Percentiles rank a stretch among this genome's conserved stretches.
phyloP scores from a whole-genome alignment of 2,113 vertebrate species.

The Galeopterus variegatus region DNA sequence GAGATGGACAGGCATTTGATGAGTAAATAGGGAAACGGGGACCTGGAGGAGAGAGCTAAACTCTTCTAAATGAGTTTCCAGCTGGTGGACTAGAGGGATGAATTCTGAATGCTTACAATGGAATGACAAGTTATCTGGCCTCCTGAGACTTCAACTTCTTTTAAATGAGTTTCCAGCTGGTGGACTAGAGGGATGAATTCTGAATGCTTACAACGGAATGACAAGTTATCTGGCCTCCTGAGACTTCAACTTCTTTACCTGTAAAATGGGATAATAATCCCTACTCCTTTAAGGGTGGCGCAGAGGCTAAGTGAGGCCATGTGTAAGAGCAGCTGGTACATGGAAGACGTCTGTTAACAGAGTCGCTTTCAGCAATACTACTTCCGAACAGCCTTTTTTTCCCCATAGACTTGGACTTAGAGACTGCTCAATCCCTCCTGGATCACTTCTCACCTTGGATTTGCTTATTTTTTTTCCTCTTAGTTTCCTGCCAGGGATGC shows the following conservation, averaged over 20 bases:
- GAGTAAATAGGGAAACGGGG: background rate
- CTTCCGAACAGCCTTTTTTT: background rate
- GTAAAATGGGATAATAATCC: background rate
- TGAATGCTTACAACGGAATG: background rate
- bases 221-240: background rate
- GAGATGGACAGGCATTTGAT: background rate
- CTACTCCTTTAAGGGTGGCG: background rate
- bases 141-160: background rate
- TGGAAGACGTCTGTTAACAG: background rate
- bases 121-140: background rate
- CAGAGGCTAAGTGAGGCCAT: background rate
- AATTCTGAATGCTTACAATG: background rate
- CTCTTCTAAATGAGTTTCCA: background rate
- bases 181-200: background rate
- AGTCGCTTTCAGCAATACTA: fast-evolving
- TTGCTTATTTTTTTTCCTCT: background rate
- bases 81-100: background rate
- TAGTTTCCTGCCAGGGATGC: background rate
- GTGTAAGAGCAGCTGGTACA: fast-evolving
- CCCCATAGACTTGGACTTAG: background rate
- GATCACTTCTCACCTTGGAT: background rate
- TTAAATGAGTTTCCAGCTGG: background rate
- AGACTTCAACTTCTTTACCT: background rate
- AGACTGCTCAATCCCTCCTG: background rate
- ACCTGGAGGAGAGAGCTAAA: background rate